Conservation (phyloP, 2,113 vertebrate species). For the Rhagologus leucostigma region DNA sequence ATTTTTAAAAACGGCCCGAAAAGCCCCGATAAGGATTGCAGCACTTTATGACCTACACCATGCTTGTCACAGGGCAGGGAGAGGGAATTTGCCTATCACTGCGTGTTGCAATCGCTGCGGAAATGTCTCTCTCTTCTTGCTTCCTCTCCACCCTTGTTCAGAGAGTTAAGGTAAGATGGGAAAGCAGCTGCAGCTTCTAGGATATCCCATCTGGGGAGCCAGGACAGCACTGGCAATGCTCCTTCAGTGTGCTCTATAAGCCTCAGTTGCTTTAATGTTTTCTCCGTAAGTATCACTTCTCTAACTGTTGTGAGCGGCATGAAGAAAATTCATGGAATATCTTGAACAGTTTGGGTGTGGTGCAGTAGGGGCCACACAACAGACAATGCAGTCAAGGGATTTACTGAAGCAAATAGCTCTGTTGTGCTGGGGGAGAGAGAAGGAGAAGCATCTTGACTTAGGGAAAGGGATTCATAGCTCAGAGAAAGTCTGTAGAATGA, state of each 20-base stretch:
- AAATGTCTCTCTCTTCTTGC: not conserved
- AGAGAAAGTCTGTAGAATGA: not conserved
- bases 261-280: not conserved
- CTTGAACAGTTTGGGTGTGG: not conserved
- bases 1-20: not conserved
- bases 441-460: not conserved
- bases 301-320: not conserved
- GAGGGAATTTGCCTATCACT: not conserved
- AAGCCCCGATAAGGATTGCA: constrained; percentile 18
- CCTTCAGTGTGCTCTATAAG: not conserved
- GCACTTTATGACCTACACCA: constrained; percentile 30
- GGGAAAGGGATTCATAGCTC: not conserved
- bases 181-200: not conserved
- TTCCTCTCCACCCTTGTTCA: constrained; percentile 11
- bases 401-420: not conserved
- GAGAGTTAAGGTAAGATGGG: not conserved
- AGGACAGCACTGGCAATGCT: not conserved
- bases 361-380: not conserved
- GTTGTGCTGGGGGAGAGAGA: not conserved
- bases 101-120: not conserved
- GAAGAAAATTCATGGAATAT: not conserved
- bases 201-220: not conserved
- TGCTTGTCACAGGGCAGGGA: constrained; percentile 39
- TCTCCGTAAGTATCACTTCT: not conserved
- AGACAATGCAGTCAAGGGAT: not conserved